These are phyloP conservation scores for Lathamus discolor DNA, from an alignment of 2,113 vertebrate genomes.

Conservation along the genomic window DNA sequence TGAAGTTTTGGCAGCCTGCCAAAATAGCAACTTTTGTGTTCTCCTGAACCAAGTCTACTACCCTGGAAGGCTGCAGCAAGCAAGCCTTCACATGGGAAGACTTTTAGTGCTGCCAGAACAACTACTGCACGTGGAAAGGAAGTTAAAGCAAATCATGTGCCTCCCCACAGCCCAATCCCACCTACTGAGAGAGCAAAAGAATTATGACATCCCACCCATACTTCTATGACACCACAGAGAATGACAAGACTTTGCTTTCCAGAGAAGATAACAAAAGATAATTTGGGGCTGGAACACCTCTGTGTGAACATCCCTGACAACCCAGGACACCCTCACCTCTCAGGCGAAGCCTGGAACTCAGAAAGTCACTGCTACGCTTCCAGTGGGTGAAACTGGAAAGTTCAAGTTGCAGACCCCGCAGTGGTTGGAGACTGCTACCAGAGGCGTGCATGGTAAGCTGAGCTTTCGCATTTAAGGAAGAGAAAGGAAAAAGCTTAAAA, in stretches of 20 bases:
- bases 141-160: not conserved
- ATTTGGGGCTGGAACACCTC: not conserved
- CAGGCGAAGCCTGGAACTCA: not conserved
- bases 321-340: not conserved
- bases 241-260: not conserved
- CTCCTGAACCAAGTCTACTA: not conserved
- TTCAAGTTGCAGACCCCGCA: not conserved
- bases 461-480: not conserved
- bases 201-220: not conserved
- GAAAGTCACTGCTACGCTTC: not conserved
- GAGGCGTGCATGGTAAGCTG: accelerated
- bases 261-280: not conserved
- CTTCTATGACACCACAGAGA: not conserved
- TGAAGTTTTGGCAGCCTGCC: not conserved
- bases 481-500: constrained; percentile 26
- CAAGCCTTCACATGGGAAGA: accelerated
- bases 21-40: not conserved
- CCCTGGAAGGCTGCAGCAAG: not conserved
- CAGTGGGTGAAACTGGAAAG: not conserved
- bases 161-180: not conserved
- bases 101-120: not conserved
- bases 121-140: not conserved
- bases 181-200: not conserved
- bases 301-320: not conserved
- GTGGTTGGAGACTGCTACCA: not conserved